phyloP scores from a whole-genome alignment of 2,888 invertebrate genomes.

The Boloria euphrosyne region DNA sequence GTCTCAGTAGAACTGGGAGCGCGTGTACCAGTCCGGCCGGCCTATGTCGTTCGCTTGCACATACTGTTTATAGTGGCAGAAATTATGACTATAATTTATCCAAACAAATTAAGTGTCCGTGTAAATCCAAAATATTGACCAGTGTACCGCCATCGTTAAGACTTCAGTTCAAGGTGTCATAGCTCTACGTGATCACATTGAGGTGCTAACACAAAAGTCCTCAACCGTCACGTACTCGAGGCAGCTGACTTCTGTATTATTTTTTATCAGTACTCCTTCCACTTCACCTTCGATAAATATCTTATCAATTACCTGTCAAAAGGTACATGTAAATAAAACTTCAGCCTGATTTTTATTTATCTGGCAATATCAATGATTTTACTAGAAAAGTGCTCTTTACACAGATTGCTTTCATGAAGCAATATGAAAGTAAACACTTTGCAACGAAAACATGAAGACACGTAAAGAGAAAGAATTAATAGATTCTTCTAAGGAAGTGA shows the following conservation, averaged over 20 bases:
- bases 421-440: constrained; percentile 23
- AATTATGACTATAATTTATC: constrained; percentile 35
- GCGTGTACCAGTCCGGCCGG: constrained; percentile 57
- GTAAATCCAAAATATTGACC: constrained; percentile 55
- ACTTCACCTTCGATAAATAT: constrained; percentile 71
- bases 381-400: constrained; percentile 9
- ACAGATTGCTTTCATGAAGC: neutral
- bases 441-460: constrained; percentile 65
- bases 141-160: constrained; percentile 11
- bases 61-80: constrained; percentile 40
- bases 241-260: constrained; percentile 56
- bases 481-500: constrained; percentile 50
- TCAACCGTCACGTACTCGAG: constrained; percentile 63
- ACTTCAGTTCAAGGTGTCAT: constrained; percentile 63
- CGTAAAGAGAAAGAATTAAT: constrained; percentile 54
- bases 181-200: constrained; percentile 62
- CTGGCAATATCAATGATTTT: constrained; percentile 21
- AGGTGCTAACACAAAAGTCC: constrained; percentile 69
- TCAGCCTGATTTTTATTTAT: constrained; percentile 28
- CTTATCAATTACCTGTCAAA: constrained; percentile 59
- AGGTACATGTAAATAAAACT: constrained; percentile 34
- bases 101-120: constrained; percentile 52
- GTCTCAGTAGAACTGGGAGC: constrained; percentile 50
- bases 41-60: constrained; percentile 53
- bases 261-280: constrained; percentile 63